phyloP scores from a whole-genome alignment of 2,113 vertebrate genomes.

The Rhipidura dahli region DNA sequence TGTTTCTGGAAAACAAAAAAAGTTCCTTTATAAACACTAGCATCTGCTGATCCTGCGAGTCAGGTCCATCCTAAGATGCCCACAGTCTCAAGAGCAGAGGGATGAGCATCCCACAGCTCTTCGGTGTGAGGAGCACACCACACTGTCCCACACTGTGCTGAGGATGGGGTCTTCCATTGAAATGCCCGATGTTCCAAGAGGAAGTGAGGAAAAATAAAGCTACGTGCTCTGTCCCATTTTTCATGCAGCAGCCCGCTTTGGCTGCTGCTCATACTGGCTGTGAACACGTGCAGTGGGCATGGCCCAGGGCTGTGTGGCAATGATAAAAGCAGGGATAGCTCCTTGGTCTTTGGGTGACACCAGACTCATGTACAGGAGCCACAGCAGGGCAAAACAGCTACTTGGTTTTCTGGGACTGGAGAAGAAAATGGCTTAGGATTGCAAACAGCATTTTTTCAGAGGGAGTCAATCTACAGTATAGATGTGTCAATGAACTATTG shows the following conservation, averaged over 20 bases:
- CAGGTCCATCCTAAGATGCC: background rate
- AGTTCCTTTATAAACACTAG: background rate
- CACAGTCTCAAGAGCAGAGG: background rate
- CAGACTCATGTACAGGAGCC: background rate
- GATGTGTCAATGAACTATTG: background rate
- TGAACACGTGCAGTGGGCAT: fast-evolving
- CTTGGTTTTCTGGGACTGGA: background rate
- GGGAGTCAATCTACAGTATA: background rate
- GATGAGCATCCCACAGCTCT: fast-evolving
- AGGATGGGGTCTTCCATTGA: background rate
- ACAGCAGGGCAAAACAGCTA: background rate
- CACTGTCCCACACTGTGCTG: fast-evolving
- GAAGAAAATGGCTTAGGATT: background rate
- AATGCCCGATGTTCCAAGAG: background rate
- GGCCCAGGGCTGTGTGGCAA: background rate
- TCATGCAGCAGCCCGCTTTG: fast-evolving
- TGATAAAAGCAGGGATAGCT: background rate
- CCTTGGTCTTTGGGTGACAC: background rate
- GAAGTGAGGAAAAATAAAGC: background rate
- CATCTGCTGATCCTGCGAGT: background rate
- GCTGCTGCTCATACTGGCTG: fast-evolving
- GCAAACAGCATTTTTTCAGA: background rate
- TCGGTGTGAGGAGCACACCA: fast-evolving
- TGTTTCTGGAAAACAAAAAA: background rate
- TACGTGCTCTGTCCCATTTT: fast-evolving